A percentile compares a stretch with the other conserved stretches of the same genome.
Evolutionary conservation across 2,113 vertebrate genomes (phyloP).

Genomic region (Empidonax alnorum): DNA sequence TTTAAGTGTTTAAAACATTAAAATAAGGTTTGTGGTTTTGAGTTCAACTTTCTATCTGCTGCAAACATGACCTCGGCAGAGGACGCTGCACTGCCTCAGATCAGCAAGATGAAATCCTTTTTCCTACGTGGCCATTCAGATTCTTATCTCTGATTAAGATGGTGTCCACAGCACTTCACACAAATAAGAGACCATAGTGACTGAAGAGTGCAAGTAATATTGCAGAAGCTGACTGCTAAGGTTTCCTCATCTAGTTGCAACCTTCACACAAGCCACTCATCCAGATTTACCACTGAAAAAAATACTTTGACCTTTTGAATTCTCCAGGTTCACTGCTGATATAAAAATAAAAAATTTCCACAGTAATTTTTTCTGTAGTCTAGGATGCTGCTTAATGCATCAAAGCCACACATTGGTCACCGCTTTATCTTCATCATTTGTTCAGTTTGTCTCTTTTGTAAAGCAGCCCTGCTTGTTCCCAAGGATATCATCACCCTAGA

Average conservation of each 20-base stretch:
- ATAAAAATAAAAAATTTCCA: neutral
- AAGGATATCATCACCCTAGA: neutral
- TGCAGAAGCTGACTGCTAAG: neutral
- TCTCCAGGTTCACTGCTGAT: neutral
- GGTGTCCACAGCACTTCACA: neutral
- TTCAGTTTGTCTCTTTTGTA: neutral
- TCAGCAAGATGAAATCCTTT: neutral
- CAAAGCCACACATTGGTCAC: accelerated
- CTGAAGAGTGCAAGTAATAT: neutral
- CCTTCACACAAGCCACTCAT: neutral
- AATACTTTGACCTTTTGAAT: neutral
- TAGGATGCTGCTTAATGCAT: neutral
- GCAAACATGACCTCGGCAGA: neutral
- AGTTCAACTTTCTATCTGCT: neutral
- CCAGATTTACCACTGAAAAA: neutral
- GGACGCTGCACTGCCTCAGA: neutral
- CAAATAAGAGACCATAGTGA: neutral
- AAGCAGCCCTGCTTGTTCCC: neutral
- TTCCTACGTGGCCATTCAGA: neutral
- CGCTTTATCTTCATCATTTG: neutral
- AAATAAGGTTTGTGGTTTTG: neutral
- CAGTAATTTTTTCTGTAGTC: neutral
- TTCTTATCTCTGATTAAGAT: neutral
- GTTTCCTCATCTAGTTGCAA: neutral
- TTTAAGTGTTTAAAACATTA: neutral